Percentiles rank a stretch among this genome's conserved stretches.
These are phyloP conservation scores for Borostomias antarcticus DNA, from an alignment of 2,797 vertebrate genomes.

Conservation along the genomic window DNA sequence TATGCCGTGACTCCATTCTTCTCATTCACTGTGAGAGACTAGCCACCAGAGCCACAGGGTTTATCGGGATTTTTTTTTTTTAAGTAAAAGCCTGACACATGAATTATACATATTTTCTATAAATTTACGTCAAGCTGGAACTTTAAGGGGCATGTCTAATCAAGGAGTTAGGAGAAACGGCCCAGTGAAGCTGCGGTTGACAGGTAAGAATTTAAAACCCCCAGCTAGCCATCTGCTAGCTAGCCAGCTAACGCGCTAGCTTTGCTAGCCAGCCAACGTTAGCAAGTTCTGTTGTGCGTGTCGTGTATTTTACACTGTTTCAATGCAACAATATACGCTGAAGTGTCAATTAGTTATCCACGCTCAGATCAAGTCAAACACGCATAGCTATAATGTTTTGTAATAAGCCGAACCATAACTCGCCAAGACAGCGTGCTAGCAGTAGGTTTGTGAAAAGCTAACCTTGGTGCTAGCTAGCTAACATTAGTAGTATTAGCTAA, in stretches of 20 bases:
- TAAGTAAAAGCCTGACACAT: slow-evolving; percentile 46
- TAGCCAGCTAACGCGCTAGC: slow-evolving; percentile 25
- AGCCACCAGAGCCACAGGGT: neutral
- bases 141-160: slow-evolving; percentile 89
- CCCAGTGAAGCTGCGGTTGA: slow-evolving; percentile 97
- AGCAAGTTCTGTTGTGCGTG: slow-evolving; percentile 9
- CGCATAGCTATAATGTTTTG: neutral
- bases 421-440: neutral
- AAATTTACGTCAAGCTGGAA: slow-evolving; percentile 61
- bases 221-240: slow-evolving; percentile 51
- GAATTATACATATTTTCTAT: slow-evolving; percentile 46
- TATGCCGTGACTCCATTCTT: slow-evolving; percentile 68
- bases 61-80: slow-evolving; percentile 8
- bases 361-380: neutral
- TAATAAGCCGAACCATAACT: neutral
- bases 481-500: slow-evolving; percentile 58
- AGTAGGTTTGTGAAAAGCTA: neutral
- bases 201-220: slow-evolving; percentile 83
- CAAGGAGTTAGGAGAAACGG: slow-evolving; percentile 93
- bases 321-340: too few species aligned
- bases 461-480: slow-evolving; percentile 54
- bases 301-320: neutral
- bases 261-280: slow-evolving; percentile 24
- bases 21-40: slow-evolving; percentile 46
- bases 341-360: neutral